These are phyloP conservation scores for Eristalinus sepulchralis DNA, from an alignment of 2,888 invertebrate genomes.

Conservation along the genomic window DNA sequence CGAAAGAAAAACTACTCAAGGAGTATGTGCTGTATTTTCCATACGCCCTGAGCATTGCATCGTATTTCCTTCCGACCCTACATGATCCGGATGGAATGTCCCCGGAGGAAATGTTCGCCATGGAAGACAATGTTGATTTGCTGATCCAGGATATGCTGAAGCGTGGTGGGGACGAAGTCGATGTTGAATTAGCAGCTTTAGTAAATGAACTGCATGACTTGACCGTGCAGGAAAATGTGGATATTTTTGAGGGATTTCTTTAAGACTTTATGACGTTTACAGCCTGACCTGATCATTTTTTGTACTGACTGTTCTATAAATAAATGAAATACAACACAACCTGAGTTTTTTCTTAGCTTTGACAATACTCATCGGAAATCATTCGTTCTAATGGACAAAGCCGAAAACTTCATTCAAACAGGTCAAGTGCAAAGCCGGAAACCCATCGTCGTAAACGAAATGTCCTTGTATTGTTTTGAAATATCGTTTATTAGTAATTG, in stretches of 20 bases:
- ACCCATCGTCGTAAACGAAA: neutral
- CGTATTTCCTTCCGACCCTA: constrained; percentile 75
- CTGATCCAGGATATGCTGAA: constrained; percentile 60
- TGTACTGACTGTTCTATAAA: neutral
- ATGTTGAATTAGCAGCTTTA: constrained; percentile 77
- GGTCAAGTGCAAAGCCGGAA: too few species aligned
- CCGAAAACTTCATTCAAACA: too few species aligned
- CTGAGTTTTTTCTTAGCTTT: too few species aligned
- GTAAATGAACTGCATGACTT: constrained; percentile 77
- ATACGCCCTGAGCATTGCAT: constrained; percentile 73
- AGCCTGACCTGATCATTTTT: too few species aligned
- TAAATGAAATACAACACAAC: neutral
- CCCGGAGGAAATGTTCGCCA: constrained; percentile 72
- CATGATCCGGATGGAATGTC: constrained; percentile 73
- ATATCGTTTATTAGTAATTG: neutral
- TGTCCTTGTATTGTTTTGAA: neutral
- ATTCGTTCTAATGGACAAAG: too few species aligned
- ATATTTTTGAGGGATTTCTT: constrained; percentile 72
- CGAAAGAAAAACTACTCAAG: constrained; percentile 75
- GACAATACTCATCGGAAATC: too few species aligned
- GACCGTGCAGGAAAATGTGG: constrained; percentile 71
- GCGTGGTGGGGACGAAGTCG: constrained; percentile 76
- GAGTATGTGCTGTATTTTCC: constrained; percentile 78
- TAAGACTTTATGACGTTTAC: neutral
- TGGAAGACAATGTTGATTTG: constrained; percentile 56